A percentile compares a stretch with the other conserved stretches of the same genome.
phyloP scores from a whole-genome alignment of 2,113 vertebrate species.

The Promerops cafer region DNA sequence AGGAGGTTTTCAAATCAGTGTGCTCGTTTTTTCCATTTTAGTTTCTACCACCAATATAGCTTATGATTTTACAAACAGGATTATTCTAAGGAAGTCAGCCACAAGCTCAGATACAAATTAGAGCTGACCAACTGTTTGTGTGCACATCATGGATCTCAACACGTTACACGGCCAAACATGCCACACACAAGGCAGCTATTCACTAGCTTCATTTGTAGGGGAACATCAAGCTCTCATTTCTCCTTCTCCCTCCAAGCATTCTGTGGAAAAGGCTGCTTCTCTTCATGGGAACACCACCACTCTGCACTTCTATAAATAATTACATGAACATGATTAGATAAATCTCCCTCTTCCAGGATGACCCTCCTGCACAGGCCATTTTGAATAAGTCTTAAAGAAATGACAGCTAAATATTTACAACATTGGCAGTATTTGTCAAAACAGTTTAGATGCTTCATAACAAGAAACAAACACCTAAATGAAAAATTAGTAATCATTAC shows the following conservation, averaged over 20 bases:
- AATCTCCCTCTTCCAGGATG: not conserved
- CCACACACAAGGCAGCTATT: not conserved
- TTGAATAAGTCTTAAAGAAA: not conserved
- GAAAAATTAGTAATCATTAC: not conserved
- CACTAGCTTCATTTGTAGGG: not conserved
- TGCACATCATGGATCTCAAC: not conserved
- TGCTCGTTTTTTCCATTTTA: not conserved
- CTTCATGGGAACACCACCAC: constrained; percentile 2
- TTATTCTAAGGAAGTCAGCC: not conserved
- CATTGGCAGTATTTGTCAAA: not conserved
- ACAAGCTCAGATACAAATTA: not conserved
- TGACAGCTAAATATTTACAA: not conserved
- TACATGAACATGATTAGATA: not conserved
- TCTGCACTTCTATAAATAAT: constrained; percentile 39
- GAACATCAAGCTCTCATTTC: not conserved
- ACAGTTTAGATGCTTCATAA: not conserved
- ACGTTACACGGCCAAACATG: not conserved
- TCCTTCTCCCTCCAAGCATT: not conserved
- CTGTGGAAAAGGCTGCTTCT: not conserved
- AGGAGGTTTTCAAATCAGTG: not conserved
- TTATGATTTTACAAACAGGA: not conserved
- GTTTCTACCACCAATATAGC: not conserved
- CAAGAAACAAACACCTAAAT: not conserved
- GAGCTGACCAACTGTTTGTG: not conserved
- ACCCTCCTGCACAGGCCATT: not conserved